These are phyloP conservation scores for Mactra quadrangularis DNA, from an alignment of 1,140 invertebrate species.

Conservation along the genomic window DNA sequence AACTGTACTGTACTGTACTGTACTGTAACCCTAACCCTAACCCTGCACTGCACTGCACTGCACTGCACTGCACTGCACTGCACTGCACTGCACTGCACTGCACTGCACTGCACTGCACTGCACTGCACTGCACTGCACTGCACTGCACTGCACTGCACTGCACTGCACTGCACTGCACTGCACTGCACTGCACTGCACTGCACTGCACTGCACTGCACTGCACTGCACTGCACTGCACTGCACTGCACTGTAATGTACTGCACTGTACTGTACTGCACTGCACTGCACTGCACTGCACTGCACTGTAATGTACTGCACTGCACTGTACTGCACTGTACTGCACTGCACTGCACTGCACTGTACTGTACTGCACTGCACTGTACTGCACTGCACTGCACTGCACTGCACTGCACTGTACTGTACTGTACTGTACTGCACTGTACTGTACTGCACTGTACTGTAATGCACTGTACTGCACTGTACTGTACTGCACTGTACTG, in stretches of 20 bases:
- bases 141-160: not conserved
- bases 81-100: too few species aligned
- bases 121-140: not conserved
- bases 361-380: not conserved
- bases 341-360: not conserved
- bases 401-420: too few species aligned
- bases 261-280: too few species aligned
- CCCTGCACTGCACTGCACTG: too few species aligned
- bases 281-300: too few species aligned
- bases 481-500: slow-evolving; percentile 2
- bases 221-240: not conserved
- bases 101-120: not conserved
- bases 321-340: not conserved
- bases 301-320: too few species aligned
- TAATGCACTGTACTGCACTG: not conserved
- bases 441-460: too few species aligned
- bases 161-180: not conserved
- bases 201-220: not conserved
- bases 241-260: too few species aligned
- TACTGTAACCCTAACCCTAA: too few species aligned
- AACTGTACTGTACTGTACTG: too few species aligned
- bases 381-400: not conserved
- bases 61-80: too few species aligned
- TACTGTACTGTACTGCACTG: too few species aligned
- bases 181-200: not conserved